Percentiles rank a stretch among this genome's conserved stretches.
These are phyloP conservation scores for Aphis craccivora DNA, from an alignment of 1,140 invertebrate genomes.

Conservation along the genomic window DNA sequence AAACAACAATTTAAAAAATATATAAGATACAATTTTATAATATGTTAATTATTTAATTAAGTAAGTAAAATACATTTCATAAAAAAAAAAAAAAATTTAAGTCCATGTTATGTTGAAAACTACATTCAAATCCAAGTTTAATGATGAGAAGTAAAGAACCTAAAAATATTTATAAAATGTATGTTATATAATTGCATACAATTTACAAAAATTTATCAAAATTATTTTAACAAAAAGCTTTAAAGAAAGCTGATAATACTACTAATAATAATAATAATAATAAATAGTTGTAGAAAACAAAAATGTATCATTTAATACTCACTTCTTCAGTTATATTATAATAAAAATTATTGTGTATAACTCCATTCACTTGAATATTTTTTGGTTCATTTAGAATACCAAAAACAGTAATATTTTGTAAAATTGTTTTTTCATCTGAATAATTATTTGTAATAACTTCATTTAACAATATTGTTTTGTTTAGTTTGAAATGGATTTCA, in stretches of 20 bases:
- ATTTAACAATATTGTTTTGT: slow-evolving; percentile 11
- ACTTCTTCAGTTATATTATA: slow-evolving; percentile 50
- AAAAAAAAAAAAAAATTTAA: neutral
- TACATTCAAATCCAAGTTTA: slow-evolving; percentile 40
- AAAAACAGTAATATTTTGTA: slow-evolving; percentile 47
- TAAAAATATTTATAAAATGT: neutral
- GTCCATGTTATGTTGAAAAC: slow-evolving; percentile 40
- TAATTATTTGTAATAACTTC: slow-evolving; percentile 46
- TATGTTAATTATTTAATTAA: neutral
- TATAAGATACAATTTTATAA: neutral
- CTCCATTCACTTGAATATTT: slow-evolving; percentile 8
- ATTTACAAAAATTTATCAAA: neutral
- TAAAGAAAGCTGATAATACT: neutral
- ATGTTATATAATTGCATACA: neutral
- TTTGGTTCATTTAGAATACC: slow-evolving; percentile 44
- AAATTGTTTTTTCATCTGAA: slow-evolving; percentile 5
- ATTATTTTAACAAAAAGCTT: neutral
- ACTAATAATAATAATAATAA: neutral
- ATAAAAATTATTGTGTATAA: neutral
- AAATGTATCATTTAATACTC: neutral
- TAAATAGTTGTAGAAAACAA: neutral
- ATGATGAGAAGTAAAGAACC: slow-evolving; percentile 21
- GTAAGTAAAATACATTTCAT: neutral
- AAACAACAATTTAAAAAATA: neutral
- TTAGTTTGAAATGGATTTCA: slow-evolving; percentile 40